These are phyloP conservation scores for Gorsachius magnificus DNA, from an alignment of 2,797 vertebrate species.

Conservation along the genomic window DNA sequence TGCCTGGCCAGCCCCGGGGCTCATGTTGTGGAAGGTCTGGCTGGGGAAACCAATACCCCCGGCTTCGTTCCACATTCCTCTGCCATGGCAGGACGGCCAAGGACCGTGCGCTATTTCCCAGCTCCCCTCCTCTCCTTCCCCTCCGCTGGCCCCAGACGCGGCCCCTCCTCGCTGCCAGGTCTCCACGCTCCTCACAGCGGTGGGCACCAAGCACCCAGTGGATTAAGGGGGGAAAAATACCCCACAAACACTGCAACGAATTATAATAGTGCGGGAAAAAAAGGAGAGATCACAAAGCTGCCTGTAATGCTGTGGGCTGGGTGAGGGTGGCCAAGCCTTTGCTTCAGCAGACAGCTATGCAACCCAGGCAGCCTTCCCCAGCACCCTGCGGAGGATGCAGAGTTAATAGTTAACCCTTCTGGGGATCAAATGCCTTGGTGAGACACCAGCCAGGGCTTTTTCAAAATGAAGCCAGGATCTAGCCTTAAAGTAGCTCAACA, in stretches of 20 bases:
- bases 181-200: not conserved
- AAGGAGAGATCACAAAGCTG: not conserved
- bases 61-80: conserved; percentile 31
- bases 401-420: conserved; percentile 62
- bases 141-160: not conserved
- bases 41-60: not conserved
- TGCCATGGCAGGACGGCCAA: not conserved
- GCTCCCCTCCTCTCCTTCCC: not conserved
- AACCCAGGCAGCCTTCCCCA: not conserved
- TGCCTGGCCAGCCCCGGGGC: not conserved
- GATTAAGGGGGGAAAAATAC: not conserved
- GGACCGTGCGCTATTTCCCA: not conserved
- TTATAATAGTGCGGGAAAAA: rapidly evolving
- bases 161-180: not conserved
- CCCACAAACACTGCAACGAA: not conserved
- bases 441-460: conserved; percentile 14
- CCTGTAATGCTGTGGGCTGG: not conserved
- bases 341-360: not conserved
- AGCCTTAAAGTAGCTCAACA: conserved; percentile 57
- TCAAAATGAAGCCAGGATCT: conserved; percentile 9
- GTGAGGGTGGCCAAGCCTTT: not conserved
- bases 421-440: rapidly evolving
- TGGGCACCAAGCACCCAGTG: not conserved
- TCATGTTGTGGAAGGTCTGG: not conserved
- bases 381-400: conserved; percentile 29